These are phyloP conservation scores for Pterostichus madidus DNA, from an alignment of 2,888 invertebrate genomes.

Conservation along the genomic window DNA sequence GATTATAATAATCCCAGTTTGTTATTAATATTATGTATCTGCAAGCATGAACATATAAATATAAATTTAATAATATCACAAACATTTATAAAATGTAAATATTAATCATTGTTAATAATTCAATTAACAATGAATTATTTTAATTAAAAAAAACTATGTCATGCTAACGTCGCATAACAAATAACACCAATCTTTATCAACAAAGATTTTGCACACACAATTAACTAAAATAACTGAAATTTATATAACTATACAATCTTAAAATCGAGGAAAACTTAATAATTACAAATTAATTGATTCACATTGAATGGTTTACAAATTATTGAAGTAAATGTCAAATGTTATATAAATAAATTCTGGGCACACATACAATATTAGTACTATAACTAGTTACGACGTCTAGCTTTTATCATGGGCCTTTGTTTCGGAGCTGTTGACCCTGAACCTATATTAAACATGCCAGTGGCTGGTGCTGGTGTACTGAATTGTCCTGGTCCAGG, in stretches of 20 bases:
- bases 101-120: conserved; percentile 60
- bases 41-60: conserved; percentile 72
- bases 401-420: conserved; percentile 74
- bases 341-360: conserved; percentile 45
- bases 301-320: conserved; percentile 32
- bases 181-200: conserved; percentile 67
- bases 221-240: conserved; percentile 61
- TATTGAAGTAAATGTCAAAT: conserved; percentile 37
- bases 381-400: conserved; percentile 74
- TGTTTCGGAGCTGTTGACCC: conserved; percentile 76
- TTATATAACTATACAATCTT: conserved; percentile 66
- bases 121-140: conserved; percentile 67
- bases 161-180: conserved; percentile 71
- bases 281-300: conserved; percentile 17
- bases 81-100: conserved; percentile 67
- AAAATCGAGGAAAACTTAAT: conserved; percentile 50
- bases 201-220: conserved; percentile 64
- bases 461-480: conserved; percentile 68
- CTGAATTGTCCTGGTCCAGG: conserved; percentile 63
- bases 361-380: conserved; percentile 49
- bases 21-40: conserved; percentile 71
- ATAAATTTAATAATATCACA: conserved; percentile 67
- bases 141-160: conserved; percentile 69
- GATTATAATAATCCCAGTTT: conserved; percentile 67
- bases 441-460: conserved; percentile 78